Percentiles rank a stretch among this genome's conserved stretches.
phyloP scores from a whole-genome alignment of 2,113 vertebrate species.

The Poeciliopsis retropinna region DNA sequence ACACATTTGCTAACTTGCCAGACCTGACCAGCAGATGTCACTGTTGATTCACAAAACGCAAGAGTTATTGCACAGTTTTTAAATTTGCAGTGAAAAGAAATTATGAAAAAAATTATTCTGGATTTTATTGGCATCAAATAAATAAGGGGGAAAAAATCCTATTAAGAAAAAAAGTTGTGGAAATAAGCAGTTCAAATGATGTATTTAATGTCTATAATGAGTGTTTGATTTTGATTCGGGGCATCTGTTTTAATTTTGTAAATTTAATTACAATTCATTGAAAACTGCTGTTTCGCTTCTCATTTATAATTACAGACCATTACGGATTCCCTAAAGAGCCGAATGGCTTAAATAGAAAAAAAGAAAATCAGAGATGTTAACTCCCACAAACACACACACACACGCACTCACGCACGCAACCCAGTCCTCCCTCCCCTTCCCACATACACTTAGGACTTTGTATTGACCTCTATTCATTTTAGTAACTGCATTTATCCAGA shows the following conservation, averaged over 20 bases:
- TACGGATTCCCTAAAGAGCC: slow-evolving; percentile 16
- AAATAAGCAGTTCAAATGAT: background rate
- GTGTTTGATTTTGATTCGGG: slow-evolving; percentile 13
- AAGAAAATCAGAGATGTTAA: slow-evolving; percentile 26
- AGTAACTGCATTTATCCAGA: too few relatives aligned
- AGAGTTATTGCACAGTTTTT: background rate
- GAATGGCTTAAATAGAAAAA: slow-evolving; percentile 42
- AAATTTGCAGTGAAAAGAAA: background rate
- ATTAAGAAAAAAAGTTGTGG: background rate
- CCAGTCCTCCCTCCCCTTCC: too few relatives aligned
- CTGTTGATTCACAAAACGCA: slow-evolving; percentile 31
- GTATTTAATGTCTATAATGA: slow-evolving; percentile 9
- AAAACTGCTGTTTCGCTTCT: slow-evolving; percentile 12
- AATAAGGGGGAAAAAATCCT: background rate
- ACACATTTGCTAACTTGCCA: slow-evolving; percentile 7
- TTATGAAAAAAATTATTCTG: background rate
- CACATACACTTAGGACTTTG: background rate
- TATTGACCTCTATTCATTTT: background rate
- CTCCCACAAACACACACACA: slow-evolving; percentile 9
- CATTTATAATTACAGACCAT: slow-evolving; percentile 38
- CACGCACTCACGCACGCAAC: background rate
- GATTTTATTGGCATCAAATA: too few relatives aligned
- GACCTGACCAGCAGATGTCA: slow-evolving; percentile 55
- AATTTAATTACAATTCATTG: slow-evolving; percentile 23
- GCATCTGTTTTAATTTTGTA: slow-evolving; percentile 19